These are phyloP conservation scores for Empis stercorea DNA, from an alignment of 2,888 invertebrate species.

Conservation along the genomic window DNA sequence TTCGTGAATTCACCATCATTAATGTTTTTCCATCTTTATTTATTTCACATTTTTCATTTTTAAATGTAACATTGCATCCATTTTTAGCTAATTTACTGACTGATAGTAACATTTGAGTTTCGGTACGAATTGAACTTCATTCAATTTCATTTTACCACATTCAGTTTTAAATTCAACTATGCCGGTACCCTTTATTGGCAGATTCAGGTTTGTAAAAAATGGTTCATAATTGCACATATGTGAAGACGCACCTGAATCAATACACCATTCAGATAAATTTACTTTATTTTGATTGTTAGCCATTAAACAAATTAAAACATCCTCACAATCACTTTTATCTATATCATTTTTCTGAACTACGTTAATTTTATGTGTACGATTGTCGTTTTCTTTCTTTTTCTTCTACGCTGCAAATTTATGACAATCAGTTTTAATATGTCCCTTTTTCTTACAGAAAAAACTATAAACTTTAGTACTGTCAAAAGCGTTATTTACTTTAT, in stretches of 20 bases:
- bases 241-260: constrained; percentile 15
- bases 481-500: background rate
- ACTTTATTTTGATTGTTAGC: background rate
- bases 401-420: constrained; percentile 9
- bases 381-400: constrained; percentile 3
- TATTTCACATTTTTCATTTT: constrained; percentile 6
- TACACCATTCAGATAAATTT: constrained; percentile 8
- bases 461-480: background rate
- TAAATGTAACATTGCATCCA: constrained; percentile 8
- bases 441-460: constrained; percentile 9
- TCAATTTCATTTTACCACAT: constrained; percentile 1
- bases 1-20: background rate
- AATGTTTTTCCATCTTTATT: constrained; percentile 2
- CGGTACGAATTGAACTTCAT: constrained; percentile 13
- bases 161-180: constrained; percentile 4
- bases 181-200: constrained; percentile 9
- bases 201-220: constrained; percentile 10
- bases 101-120: constrained; percentile 10
- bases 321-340: background rate
- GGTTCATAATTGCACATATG: constrained; percentile 11
- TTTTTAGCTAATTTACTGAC: constrained; percentile 4
- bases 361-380: background rate
- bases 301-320: background rate
- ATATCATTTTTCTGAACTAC: background rate
- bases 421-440: constrained; percentile 12